phyloP scores from a whole-genome alignment of 2,113 vertebrate genomes.

The Guaruba guarouba region DNA sequence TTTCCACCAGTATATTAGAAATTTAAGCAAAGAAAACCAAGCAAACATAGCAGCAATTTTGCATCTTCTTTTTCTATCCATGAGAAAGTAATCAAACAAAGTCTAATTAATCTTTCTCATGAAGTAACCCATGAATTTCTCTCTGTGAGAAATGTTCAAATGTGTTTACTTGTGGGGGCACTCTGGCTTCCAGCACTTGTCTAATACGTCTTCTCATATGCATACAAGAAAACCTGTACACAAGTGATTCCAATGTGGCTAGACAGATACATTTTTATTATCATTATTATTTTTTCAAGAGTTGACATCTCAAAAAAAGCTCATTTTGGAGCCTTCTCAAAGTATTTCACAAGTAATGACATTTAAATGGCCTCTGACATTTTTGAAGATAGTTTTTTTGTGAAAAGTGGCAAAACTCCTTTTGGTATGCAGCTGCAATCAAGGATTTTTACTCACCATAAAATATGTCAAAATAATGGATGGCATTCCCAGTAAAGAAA shows the following conservation, averaged over 20 bases:
- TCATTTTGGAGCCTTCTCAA: background rate
- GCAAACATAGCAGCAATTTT: background rate
- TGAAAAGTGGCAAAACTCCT: background rate
- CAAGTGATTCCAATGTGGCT: background rate
- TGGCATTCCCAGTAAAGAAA: constrained; percentile 38
- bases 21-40: background rate
- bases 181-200: background rate
- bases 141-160: background rate
- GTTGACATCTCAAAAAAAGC: background rate
- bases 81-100: background rate
- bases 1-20: background rate
- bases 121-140: background rate
- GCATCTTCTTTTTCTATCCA: background rate
- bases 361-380: constrained; percentile 18
- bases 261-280: background rate
- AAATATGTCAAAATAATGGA: constrained; percentile 47
- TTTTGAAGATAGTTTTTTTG: background rate
- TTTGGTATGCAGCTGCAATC: background rate
- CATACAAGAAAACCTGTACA: background rate
- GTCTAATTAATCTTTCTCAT: background rate
- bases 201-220: background rate
- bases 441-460: constrained; percentile 13
- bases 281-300: background rate
- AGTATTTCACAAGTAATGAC: constrained; percentile 14
- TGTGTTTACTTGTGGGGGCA: background rate